These are phyloP conservation scores for Oreotrochilus melanogaster DNA, from an alignment of 2,113 vertebrate species.

Conservation along the genomic window DNA sequence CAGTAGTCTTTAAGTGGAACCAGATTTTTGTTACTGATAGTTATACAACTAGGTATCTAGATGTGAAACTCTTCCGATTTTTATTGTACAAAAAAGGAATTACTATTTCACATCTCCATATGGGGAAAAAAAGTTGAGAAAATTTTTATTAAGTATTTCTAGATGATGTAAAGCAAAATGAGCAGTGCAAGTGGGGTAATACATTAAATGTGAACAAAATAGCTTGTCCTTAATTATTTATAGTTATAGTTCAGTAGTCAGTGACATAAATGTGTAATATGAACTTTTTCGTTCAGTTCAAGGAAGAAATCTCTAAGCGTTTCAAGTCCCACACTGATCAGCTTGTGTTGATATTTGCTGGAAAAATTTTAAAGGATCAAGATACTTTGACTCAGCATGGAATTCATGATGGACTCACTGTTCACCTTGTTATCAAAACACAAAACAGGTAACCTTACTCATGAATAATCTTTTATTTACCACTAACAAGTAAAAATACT, in stretches of 20 bases:
- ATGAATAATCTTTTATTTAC: neutral
- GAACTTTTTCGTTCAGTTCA: conserved; percentile 76
- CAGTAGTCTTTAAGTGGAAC: neutral
- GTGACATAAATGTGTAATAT: neutral
- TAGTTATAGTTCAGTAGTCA: neutral
- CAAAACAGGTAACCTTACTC: conserved; percentile 80
- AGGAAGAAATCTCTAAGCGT: conserved; percentile 86
- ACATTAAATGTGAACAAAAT: neutral
- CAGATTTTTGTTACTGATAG: neutral
- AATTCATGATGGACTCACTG: conserved; percentile 86
- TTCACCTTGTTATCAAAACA: conserved; percentile 88
- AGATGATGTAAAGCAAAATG: neutral
- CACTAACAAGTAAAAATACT: neutral
- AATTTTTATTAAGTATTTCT: neutral
- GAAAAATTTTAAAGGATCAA: conserved; percentile 87
- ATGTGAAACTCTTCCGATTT: neutral
- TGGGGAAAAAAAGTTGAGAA: neutral
- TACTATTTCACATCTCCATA: neutral
- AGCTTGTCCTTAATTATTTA: neutral
- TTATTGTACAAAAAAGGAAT: neutral
- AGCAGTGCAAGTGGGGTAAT: neutral
- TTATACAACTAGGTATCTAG: neutral
- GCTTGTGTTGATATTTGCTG: conserved; percentile 88
- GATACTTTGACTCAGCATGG: conserved; percentile 86
- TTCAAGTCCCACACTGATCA: conserved; percentile 85